Evolutionary conservation across 2,888 invertebrate genomes (phyloP).

Genomic region (Phorcus lineatus): DNA sequence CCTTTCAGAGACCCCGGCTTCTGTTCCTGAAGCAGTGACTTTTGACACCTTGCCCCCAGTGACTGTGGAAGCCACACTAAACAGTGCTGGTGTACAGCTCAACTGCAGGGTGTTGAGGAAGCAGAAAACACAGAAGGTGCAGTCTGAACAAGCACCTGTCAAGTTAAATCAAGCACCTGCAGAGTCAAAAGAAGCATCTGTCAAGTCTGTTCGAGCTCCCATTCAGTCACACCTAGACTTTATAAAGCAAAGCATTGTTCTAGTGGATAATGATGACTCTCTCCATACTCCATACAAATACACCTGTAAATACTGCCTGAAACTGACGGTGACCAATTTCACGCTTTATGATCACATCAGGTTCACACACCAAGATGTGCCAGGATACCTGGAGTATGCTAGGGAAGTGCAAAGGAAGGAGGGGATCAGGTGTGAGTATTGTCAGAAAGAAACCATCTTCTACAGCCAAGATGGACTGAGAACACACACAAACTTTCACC

Average conservation of each 20-base stretch:
- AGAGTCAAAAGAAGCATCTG: too few species aligned
- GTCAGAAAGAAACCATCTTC: not conserved
- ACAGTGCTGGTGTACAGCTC: not conserved
- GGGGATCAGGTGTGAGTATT: not conserved
- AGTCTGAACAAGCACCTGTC: not conserved
- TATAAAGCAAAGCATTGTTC: too few species aligned
- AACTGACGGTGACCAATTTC: not conserved
- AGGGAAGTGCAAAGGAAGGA: not conserved
- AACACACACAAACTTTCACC: not conserved
- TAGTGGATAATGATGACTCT: not conserved
- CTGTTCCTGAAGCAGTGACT: not conserved
- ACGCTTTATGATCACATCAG: not conserved
- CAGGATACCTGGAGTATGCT: not conserved
- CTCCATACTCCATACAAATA: not conserved
- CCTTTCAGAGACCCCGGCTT: not conserved
- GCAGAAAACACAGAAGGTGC: not conserved
- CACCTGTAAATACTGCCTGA: constrained; percentile 5
- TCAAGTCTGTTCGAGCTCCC: too few species aligned
- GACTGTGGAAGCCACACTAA: not conserved
- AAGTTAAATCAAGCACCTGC: too few species aligned
- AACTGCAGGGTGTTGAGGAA: not conserved
- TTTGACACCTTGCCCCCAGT: not conserved
- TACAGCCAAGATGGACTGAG: not conserved
- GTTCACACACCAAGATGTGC: not conserved
- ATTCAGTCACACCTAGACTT: too few species aligned